These are phyloP conservation scores for Dolichotis patagonum DNA, from an alignment of 2,113 vertebrate species.

Conservation along the genomic window DNA sequence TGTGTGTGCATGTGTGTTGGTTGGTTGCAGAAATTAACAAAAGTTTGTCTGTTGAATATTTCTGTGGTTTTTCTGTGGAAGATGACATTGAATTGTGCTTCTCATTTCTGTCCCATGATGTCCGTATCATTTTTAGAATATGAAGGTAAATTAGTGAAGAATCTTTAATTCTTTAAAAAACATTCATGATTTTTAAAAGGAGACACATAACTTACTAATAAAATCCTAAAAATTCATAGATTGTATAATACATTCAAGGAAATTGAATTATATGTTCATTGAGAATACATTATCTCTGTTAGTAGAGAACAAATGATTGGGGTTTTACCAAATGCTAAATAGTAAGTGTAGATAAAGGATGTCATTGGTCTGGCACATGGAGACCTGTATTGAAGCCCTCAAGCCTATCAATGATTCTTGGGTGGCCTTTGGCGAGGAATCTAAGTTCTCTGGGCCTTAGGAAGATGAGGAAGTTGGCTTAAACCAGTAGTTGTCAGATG, in stretches of 20 bases:
- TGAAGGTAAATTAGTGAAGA: conserved; percentile 58
- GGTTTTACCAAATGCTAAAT: not conserved
- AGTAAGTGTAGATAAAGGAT: not conserved
- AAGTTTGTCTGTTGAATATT: not conserved
- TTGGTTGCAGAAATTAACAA: not conserved
- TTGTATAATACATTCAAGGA: conserved; percentile 41
- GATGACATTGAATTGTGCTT: not conserved
- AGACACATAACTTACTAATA: conserved; percentile 37
- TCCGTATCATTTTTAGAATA: not conserved
- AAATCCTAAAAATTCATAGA: conserved; percentile 22
- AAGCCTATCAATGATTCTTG: not conserved
- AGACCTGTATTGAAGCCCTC: not conserved
- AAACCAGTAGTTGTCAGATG: conserved; percentile 32
- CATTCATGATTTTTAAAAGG: conserved; percentile 23
- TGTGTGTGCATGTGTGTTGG: not conserved
- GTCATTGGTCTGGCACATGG: not conserved
- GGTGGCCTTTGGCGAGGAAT: not conserved
- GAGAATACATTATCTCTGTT: conserved; percentile 35
- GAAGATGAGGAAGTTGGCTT: conserved; percentile 51
- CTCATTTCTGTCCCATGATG: not conserved
- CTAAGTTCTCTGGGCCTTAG: not conserved
- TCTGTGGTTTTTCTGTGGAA: conserved; percentile 5
- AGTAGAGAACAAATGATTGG: not conserved
- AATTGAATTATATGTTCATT: conserved; percentile 34
- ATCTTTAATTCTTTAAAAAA: conserved; percentile 26